Evolutionary conservation across 2,113 vertebrate species (phyloP).

Genomic region (Trichechus manatus): DNA sequence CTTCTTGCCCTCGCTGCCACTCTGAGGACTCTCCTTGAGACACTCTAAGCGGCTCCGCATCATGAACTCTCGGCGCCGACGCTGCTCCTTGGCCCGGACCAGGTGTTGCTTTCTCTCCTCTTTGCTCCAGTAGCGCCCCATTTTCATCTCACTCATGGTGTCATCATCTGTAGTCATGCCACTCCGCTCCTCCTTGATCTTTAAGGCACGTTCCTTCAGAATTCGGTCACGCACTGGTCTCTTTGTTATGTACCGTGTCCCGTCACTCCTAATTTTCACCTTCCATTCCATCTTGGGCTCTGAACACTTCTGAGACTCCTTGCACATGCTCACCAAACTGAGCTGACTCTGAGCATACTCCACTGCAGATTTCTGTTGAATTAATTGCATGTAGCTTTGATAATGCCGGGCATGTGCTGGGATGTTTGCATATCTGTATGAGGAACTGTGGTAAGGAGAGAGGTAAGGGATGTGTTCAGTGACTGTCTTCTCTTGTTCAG

Average conservation of each 20-base stretch:
- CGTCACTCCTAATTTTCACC: slow-evolving; percentile 97
- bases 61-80: slow-evolving; percentile 96
- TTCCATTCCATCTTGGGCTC: slow-evolving; percentile 99
- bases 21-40: slow-evolving; percentile 95
- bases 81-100: slow-evolving; percentile 95
- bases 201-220: slow-evolving; percentile 96
- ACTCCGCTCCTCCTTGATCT: slow-evolving; percentile 98
- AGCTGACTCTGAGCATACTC: slow-evolving; percentile 97
- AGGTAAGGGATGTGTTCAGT: slow-evolving; percentile 92
- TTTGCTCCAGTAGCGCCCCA: slow-evolving; percentile 98
- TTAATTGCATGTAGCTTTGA: slow-evolving; percentile 98
- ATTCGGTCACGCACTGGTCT: slow-evolving; percentile 96
- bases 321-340: slow-evolving; percentile 94
- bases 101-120: slow-evolving; percentile 98
- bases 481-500: slow-evolving; percentile 84
- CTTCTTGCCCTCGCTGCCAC: slow-evolving; percentile 93
- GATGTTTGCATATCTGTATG: slow-evolving; percentile 92
- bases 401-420: slow-evolving; percentile 95
- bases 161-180: slow-evolving; percentile 98
- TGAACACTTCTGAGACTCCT: slow-evolving; percentile 88
- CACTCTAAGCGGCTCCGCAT: slow-evolving; percentile 96
- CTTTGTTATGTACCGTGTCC: slow-evolving; percentile 97
- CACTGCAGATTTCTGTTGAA: slow-evolving; percentile 97
- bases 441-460: slow-evolving; percentile 94
- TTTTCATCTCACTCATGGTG: slow-evolving; percentile 98